phyloP scores from a whole-genome alignment of 2,888 invertebrate genomes.

The Drosophila pseudotakahashii region DNA sequence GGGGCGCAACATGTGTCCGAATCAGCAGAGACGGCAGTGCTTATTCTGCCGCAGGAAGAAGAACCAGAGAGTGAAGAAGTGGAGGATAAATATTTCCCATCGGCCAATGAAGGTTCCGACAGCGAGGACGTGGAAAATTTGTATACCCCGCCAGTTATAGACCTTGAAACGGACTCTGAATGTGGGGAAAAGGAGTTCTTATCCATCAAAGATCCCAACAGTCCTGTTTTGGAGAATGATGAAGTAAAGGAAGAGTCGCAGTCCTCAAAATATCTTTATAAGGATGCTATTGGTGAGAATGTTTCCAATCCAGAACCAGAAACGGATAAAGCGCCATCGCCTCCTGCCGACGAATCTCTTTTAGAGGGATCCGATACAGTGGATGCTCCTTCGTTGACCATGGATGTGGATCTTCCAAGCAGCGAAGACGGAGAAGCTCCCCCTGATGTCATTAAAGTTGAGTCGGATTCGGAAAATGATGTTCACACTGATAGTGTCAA shows the following conservation, averaged over 20 bases:
- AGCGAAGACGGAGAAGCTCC: conserved; percentile 10
- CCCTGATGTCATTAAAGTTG: conserved; percentile 46
- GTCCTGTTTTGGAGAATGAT: conserved; percentile 11
- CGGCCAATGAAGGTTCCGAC: background rate
- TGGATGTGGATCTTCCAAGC: conserved; percentile 50
- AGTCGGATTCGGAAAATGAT: conserved; percentile 45
- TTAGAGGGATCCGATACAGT: conserved; percentile 19
- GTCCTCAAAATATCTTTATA: background rate
- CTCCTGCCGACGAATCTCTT: conserved; percentile 5
- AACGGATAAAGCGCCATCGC: background rate
- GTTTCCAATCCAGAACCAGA: background rate
- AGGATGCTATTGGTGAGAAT: conserved; percentile 1
- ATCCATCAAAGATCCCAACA: conserved; percentile 17
- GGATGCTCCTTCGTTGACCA: conserved; percentile 44
- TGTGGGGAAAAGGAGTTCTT: conserved; percentile 19
- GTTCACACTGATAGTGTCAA: background rate
- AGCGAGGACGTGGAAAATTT: conserved; percentile 2
- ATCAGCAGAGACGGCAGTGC: background rate
- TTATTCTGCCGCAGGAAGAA: too few relatives aligned
- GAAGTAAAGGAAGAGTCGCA: background rate
- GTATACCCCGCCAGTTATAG: conserved; percentile 7
- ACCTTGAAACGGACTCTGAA: conserved; percentile 18
- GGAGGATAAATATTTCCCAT: background rate
- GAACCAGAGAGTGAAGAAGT: conserved; percentile 1
- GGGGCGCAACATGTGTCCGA: background rate